A percentile compares a stretch with the other conserved stretches of the same genome.
phyloP scores from a whole-genome alignment of 2,888 invertebrate species.

The Acleris emargana region DNA sequence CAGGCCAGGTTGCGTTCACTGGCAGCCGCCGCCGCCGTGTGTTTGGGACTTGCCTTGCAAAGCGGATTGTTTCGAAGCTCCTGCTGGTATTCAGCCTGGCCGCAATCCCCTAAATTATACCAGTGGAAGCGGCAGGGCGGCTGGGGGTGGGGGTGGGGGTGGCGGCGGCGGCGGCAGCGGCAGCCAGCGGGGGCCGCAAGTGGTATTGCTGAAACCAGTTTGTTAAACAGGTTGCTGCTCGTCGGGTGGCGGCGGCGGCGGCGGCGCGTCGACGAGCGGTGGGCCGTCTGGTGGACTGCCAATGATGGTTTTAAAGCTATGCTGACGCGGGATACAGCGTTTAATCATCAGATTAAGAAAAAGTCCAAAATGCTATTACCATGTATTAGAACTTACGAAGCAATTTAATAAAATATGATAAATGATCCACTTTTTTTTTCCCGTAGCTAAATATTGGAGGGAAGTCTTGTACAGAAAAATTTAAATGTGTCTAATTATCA shows the following conservation, averaged over 20 bases:
- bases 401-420: constrained; percentile 20
- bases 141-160: not conserved
- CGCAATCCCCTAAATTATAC: constrained; percentile 53
- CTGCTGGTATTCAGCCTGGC: constrained; percentile 59
- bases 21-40: constrained; percentile 72
- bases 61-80: constrained; percentile 73
- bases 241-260: constrained; percentile 50
- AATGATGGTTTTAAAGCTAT: constrained; percentile 74
- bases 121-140: constrained; percentile 17
- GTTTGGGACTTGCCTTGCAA: constrained; percentile 73
- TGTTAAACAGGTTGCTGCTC: constrained; percentile 71
- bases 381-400: constrained; percentile 1
- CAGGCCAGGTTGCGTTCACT: constrained; percentile 68
- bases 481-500: no score
- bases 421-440: no score
- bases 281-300: constrained; percentile 62
- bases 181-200: constrained; percentile 44
- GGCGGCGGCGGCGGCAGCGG: constrained; percentile 17
- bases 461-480: not conserved
- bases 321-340: constrained; percentile 47
- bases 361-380: constrained; percentile 56
- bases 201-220: constrained; percentile 60
- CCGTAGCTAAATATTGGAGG: not conserved
- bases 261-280: constrained; percentile 50
- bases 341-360: constrained; percentile 61